Percentiles rank a stretch among this genome's conserved stretches.
Evolutionary conservation across 1,140 invertebrate species (phyloP).

Genomic region (Drosophila simulans): DNA sequence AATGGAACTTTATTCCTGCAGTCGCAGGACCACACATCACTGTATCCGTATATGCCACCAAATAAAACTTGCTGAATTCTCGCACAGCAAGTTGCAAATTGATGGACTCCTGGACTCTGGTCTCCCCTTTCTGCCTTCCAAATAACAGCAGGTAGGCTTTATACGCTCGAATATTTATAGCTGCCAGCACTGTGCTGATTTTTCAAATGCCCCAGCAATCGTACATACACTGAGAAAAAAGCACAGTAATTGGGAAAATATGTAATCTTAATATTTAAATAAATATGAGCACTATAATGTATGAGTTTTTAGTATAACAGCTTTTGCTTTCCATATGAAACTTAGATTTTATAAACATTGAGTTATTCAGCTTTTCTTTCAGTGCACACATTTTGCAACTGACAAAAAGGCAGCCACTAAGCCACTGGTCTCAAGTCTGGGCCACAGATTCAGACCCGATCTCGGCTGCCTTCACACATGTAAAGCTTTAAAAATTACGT

Average conservation of each 20-base stretch:
- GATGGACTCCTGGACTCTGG: conserved; percentile 66
- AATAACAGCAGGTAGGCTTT: conserved; percentile 43
- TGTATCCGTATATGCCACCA: conserved; percentile 40
- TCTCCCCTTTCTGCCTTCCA: background rate
- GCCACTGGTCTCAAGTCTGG: conserved; percentile 5
- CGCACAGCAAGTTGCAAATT: conserved; percentile 73
- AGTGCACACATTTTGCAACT: conserved; percentile 31
- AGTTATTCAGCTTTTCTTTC: background rate
- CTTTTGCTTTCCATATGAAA: too few species aligned
- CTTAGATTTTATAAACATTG: too few species aligned
- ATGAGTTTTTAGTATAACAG: background rate
- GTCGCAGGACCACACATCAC: conserved; percentile 49
- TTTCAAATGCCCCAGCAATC: conserved; percentile 63
- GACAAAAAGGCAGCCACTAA: conserved; percentile 18
- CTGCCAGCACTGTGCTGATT: conserved; percentile 65
- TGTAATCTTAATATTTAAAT: background rate
- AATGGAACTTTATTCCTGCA: conserved; percentile 80
- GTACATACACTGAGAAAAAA: background rate
- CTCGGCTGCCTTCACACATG: conserved; percentile 46
- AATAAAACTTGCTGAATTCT: conserved; percentile 79
- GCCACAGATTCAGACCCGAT: conserved; percentile 4
- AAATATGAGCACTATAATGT: background rate
- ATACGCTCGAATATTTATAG: conserved; percentile 67
- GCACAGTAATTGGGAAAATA: background rate
- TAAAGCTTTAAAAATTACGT: conserved; percentile 81